phyloP scores from a whole-genome alignment of 2,888 invertebrate genomes.

The Leptinotarsa peninsularis region DNA sequence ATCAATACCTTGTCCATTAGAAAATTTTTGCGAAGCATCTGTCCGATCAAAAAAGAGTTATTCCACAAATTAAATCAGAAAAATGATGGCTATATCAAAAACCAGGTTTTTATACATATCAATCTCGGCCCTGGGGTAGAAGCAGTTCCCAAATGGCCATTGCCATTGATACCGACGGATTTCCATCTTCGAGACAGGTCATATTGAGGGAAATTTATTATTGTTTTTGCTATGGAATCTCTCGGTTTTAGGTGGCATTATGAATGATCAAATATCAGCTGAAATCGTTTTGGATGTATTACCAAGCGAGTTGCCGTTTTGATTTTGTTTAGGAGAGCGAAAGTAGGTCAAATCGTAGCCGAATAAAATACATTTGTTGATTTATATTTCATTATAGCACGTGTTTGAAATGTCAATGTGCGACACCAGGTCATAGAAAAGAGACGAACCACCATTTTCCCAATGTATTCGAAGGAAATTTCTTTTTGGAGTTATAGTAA shows the following conservation, averaged over 20 bases:
- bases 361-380: not conserved
- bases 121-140: not conserved
- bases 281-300: not conserved
- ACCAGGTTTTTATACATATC: not conserved
- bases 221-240: not conserved
- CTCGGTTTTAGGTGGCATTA: not conserved
- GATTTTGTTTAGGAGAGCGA: not conserved
- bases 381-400: not conserved
- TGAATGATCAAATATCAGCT: slow-evolving; percentile 3
- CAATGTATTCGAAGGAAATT: too few relatives aligned
- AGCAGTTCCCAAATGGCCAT: not conserved
- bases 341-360: not conserved
- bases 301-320: not conserved
- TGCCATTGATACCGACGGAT: not conserved
- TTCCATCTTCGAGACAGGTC: slow-evolving; percentile 1
- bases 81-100: not conserved
- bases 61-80: not conserved
- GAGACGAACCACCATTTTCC: too few relatives aligned
- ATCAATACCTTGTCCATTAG: too few relatives aligned
- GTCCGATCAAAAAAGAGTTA: not conserved
- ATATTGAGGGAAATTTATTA: not conserved
- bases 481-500: too few relatives aligned
- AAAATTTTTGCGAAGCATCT: not conserved
- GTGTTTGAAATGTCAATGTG: too few relatives aligned
- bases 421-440: too few relatives aligned